phyloP scores from a whole-genome alignment of 2,888 invertebrate species.

The Xestia c-nigrum region DNA sequence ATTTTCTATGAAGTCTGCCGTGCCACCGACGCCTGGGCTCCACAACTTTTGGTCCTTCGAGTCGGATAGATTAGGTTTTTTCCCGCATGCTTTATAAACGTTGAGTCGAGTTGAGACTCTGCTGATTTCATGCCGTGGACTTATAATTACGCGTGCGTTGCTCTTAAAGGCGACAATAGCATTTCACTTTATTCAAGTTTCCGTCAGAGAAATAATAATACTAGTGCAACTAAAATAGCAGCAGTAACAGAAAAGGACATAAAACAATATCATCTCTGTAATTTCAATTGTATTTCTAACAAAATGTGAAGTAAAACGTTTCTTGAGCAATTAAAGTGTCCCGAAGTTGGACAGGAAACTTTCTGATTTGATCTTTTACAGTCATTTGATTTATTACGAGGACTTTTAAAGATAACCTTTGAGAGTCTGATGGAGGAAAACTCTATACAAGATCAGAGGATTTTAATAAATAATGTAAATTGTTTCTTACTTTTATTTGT shows the following conservation, averaged over 20 bases:
- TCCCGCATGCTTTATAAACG: background rate
- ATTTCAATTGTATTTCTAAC: slow-evolving; percentile 40
- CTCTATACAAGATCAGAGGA: background rate
- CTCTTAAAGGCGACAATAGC: background rate
- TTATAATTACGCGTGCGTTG: background rate
- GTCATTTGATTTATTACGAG: slow-evolving; percentile 42
- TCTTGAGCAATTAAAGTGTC: slow-evolving; percentile 57
- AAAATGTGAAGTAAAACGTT: slow-evolving; percentile 29
- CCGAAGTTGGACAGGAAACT: slow-evolving; percentile 48
- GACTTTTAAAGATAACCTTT: slow-evolving; percentile 33
- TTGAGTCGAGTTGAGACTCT: background rate
- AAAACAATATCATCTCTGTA: slow-evolving; percentile 3
- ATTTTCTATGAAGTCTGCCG: background rate
- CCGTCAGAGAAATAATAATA: background rate
- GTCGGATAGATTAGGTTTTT: too few relatives aligned
- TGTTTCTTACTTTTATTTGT: background rate
- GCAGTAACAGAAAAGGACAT: background rate
- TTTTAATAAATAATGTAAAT: slow-evolving; percentile 26
- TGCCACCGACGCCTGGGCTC: too few relatives aligned
- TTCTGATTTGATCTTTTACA: slow-evolving; percentile 52
- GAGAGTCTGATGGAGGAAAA: slow-evolving; percentile 9
- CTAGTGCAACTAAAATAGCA: slow-evolving; percentile 8
- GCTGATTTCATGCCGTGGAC: background rate
- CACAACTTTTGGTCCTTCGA: too few relatives aligned
- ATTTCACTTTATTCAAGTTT: background rate